Evolutionary conservation across 2,797 vertebrate genomes (phyloP).

Genomic region (Bufotes viridis): DNA sequence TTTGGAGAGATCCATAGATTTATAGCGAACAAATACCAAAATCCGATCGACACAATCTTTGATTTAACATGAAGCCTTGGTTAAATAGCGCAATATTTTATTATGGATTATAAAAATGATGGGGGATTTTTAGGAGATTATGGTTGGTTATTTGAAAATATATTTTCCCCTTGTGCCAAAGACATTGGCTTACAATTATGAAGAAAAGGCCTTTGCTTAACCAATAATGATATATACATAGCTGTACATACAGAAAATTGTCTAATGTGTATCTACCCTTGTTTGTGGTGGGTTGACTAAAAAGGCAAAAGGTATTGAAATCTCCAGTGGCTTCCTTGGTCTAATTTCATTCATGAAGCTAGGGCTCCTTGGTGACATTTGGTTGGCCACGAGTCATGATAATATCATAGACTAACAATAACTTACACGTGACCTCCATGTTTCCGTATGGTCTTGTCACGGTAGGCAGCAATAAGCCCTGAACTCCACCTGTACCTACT

Average conservation of each 20-base stretch:
- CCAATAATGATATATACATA: neutral
- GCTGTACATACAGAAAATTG: neutral
- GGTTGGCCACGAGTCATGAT: too few relatives aligned
- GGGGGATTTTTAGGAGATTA: neutral
- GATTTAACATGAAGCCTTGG: constrained; percentile 1
- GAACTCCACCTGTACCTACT: too few relatives aligned
- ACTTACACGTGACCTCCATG: too few relatives aligned
- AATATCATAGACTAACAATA: too few relatives aligned
- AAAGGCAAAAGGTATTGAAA: neutral
- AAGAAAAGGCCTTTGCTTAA: neutral
- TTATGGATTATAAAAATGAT: constrained; percentile 3
- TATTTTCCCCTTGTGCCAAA: constrained; percentile 1
- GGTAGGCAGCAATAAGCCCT: too few relatives aligned
- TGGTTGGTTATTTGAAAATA: neutral
- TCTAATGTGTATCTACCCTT: neutral
- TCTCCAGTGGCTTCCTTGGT: neutral
- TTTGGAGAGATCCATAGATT: constrained; percentile 25
- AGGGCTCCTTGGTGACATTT: too few relatives aligned
- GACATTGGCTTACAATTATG: constrained; percentile 5
- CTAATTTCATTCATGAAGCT: too few relatives aligned
- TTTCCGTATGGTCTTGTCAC: too few relatives aligned
- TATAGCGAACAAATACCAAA: constrained; percentile 30
- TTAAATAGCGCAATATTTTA: constrained; percentile 18
- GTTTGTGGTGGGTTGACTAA: neutral
- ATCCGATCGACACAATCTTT: constrained; percentile 20